Percentiles rank a stretch among this genome's conserved stretches.
These are phyloP conservation scores for Hycleus cichorii DNA, from an alignment of 1,140 invertebrate genomes.

Conservation along the genomic window DNA sequence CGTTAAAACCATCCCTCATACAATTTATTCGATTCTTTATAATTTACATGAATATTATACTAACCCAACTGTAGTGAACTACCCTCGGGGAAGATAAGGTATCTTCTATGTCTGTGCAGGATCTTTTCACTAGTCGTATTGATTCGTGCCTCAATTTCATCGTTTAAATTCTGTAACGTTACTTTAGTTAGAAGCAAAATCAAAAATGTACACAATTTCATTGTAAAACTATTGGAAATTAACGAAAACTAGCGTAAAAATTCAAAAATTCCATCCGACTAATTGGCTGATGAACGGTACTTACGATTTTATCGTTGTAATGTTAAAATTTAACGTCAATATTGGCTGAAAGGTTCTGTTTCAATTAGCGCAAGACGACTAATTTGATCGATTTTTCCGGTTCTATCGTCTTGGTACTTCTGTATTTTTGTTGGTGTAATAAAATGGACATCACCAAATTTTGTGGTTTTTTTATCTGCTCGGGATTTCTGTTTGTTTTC, in stretches of 20 bases:
- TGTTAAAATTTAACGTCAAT: too few species aligned
- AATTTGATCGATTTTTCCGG: too few species aligned
- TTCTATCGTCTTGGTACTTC: too few species aligned
- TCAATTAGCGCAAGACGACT: too few species aligned
- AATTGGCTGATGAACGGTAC: too few species aligned
- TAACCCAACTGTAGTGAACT: constrained; percentile 65
- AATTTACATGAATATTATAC: constrained; percentile 2
- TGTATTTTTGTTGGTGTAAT: background rate
- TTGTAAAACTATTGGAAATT: background rate
- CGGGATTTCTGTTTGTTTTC: constrained; percentile 18
- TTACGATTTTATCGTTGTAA: too few species aligned
- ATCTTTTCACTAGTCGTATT: background rate
- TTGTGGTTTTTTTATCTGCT: background rate
- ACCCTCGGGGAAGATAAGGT: constrained; percentile 70
- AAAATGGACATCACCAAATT: constrained; percentile 1
- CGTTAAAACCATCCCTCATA: too few species aligned
- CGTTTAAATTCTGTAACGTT: too few species aligned
- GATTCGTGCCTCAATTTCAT: background rate
- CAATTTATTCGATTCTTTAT: too few species aligned
- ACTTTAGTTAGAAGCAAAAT: too few species aligned
- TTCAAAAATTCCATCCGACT: background rate
- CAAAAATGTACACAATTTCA: too few species aligned
- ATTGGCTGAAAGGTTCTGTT: too few species aligned
- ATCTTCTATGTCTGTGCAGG: constrained; percentile 58
- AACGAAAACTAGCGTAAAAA: background rate